Conservation (phyloP, 2,113 vertebrate species). For the Orycteropus afer region DNA sequence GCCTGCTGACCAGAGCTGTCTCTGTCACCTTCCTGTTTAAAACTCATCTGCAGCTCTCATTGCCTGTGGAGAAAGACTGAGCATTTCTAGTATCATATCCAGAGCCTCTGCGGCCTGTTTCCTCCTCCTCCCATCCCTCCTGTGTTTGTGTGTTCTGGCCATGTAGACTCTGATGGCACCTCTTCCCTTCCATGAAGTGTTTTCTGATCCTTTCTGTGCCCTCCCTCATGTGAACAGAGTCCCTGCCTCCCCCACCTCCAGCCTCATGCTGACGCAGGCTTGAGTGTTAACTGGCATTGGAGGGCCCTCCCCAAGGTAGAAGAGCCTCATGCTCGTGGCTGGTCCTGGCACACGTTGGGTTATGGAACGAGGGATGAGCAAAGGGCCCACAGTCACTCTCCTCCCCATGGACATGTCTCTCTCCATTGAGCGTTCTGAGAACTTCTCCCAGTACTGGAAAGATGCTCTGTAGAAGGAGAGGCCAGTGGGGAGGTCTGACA, state of each 20-base stretch:
- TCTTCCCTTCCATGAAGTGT: neutral
- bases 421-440: constrained; percentile 26
- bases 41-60: constrained; percentile 19
- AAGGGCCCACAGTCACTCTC: neutral
- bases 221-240: neutral
- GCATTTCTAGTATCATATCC: neutral
- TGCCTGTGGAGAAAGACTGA: neutral
- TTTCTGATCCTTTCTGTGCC: neutral
- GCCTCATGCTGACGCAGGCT: neutral
- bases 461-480: neutral
- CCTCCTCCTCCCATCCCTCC: neutral
- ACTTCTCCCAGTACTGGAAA: neutral
- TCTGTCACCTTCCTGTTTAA: neutral
- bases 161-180: neutral
- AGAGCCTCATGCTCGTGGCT: constrained; percentile 3
- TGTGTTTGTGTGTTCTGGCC: neutral
- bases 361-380: neutral
- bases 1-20: neutral
- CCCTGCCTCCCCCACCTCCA: neutral
- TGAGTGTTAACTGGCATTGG: constrained; percentile 14
- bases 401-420: neutral
- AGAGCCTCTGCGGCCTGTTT: neutral
- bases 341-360: neutral
- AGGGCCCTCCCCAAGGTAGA: neutral
- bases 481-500: neutral